Conservation (phyloP, 2,113 vertebrate species). For the Regulus satrapa region DNA sequence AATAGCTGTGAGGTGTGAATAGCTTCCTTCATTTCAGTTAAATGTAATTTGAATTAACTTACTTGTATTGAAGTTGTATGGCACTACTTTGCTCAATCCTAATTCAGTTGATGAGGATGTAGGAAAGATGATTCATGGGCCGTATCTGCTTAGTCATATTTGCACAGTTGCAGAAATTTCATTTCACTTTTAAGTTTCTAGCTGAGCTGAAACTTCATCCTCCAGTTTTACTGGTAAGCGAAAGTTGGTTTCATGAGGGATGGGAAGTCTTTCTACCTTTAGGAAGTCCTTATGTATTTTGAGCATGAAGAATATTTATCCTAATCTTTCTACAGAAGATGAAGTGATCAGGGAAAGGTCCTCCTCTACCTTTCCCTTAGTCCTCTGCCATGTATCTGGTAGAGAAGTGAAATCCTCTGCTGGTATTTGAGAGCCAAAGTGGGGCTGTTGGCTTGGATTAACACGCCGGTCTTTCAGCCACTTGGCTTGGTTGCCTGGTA, state of each 20-base stretch:
- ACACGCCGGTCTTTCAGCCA: not conserved
- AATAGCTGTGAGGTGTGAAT: slow-evolving; percentile 49
- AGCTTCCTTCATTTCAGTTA: slow-evolving; percentile 45
- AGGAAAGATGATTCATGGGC: not conserved
- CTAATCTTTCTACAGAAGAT: not conserved
- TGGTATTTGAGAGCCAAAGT: not conserved
- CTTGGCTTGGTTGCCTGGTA: fast-evolving
- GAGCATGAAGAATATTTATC: not conserved
- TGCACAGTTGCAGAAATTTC: not conserved
- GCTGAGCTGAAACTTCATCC: not conserved
- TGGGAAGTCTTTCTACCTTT: not conserved
- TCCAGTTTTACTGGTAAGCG: not conserved
- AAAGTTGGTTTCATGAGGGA: not conserved
- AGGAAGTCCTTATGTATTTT: not conserved
- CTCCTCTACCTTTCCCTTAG: not conserved
- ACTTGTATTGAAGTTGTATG: not conserved
- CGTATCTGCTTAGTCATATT: not conserved
- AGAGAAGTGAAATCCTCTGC: not conserved
- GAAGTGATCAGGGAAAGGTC: not conserved
- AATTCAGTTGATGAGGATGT: not conserved
- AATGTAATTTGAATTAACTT: slow-evolving; percentile 25
- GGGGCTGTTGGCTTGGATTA: not conserved
- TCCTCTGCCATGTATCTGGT: not conserved
- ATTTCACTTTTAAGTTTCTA: not conserved
- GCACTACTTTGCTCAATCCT: not conserved